A percentile compares a stretch with the other conserved stretches of the same genome.
Evolutionary conservation across 1,140 invertebrate species (phyloP).

Genomic region (Conopomorpha cramerella): DNA sequence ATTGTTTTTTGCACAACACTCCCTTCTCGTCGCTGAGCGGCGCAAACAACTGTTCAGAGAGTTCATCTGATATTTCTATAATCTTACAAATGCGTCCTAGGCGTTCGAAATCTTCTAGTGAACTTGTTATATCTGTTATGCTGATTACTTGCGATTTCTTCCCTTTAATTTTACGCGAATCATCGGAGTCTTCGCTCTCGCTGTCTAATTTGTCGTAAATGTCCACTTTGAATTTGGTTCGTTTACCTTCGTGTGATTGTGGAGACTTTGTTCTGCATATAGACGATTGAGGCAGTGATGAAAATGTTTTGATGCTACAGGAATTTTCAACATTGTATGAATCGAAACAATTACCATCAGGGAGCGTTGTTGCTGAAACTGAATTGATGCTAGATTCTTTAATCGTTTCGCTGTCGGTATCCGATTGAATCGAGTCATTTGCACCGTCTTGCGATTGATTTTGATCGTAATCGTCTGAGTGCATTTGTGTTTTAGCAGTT

Average conservation of each 20-base stretch:
- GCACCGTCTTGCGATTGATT: too few relatives aligned
- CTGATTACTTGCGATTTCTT: slow-evolving; percentile 40
- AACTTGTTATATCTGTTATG: slow-evolving; percentile 38
- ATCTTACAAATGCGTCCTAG: slow-evolving; percentile 47
- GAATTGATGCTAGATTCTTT: too few relatives aligned
- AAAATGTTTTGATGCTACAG: not conserved
- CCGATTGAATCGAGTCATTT: too few relatives aligned
- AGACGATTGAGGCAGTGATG: slow-evolving; percentile 6
- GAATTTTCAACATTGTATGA: not conserved
- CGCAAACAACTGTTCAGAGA: slow-evolving; percentile 40
- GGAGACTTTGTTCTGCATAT: slow-evolving; percentile 4
- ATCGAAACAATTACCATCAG: too few relatives aligned
- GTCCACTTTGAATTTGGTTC: slow-evolving; percentile 19
- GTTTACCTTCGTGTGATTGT: too few relatives aligned
- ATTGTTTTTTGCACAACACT: slow-evolving; percentile 16
- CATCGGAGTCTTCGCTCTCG: slow-evolving; percentile 31
- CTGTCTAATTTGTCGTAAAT: slow-evolving; percentile 48
- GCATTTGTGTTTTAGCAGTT: too few relatives aligned
- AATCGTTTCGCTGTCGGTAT: too few relatives aligned
- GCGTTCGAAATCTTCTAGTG: slow-evolving; percentile 32
- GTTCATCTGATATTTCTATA: slow-evolving; percentile 49
- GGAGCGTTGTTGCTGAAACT: too few relatives aligned
- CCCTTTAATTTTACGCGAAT: slow-evolving; percentile 34
- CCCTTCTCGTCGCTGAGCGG: slow-evolving; percentile 13
- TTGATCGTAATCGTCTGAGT: too few relatives aligned